Conservation (phyloP, 2,113 vertebrate species). For the Empidonax alnorum region DNA sequence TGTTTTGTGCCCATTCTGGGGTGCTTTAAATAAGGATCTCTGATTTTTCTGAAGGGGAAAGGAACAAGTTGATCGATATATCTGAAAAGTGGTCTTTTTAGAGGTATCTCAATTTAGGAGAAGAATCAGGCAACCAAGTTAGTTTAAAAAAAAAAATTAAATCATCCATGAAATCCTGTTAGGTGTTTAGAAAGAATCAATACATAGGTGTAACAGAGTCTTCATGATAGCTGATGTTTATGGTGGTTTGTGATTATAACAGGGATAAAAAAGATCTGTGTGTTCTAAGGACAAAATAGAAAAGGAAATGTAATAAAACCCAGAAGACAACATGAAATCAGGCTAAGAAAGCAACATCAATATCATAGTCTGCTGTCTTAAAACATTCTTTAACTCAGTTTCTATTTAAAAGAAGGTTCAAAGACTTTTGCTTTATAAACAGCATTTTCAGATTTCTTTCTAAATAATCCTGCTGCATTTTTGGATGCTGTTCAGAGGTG, state of each 20-base stretch:
- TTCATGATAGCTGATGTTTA: neutral
- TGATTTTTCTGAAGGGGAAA: neutral
- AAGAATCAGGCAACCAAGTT: neutral
- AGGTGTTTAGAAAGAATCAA: neutral
- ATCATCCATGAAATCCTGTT: neutral
- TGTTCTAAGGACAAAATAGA: neutral
- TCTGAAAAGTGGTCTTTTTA: neutral
- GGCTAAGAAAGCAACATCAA: neutral
- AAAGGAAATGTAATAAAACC: neutral
- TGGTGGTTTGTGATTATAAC: neutral
- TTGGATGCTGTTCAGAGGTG: neutral
- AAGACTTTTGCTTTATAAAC: neutral
- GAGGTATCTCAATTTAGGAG: neutral
- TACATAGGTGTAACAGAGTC: neutral
- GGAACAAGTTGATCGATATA: neutral
- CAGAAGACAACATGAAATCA: neutral
- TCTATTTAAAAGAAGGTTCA: conserved; percentile 37
- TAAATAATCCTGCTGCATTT: neutral
- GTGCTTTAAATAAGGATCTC: neutral
- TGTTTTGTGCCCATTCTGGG: neutral
- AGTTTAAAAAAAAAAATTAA: neutral
- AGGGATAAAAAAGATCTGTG: neutral
- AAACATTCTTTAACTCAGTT: neutral
- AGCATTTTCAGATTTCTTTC: conserved; percentile 22
- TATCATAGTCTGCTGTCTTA: neutral